These are phyloP conservation scores for Cephus sareptanus DNA, from an alignment of 2,888 invertebrate genomes.

Conservation along the genomic window DNA sequence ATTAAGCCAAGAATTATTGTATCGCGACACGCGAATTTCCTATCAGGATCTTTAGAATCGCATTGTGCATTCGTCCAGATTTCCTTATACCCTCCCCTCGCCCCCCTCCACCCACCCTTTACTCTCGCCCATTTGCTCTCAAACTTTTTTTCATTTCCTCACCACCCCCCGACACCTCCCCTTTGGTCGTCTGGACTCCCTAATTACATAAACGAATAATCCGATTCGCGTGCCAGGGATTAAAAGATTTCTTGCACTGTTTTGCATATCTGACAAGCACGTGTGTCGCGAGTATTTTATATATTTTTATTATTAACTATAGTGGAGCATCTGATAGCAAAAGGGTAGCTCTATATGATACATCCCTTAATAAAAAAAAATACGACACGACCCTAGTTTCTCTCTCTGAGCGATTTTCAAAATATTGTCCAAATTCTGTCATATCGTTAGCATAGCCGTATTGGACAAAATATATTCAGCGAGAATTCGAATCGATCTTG, in stretches of 20 bases:
- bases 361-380: not conserved
- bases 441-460: too few relatives aligned
- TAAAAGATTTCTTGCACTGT: not conserved
- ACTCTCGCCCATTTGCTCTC: not conserved
- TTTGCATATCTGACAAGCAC: not conserved
- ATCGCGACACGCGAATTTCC: constrained; percentile 11
- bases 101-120: not conserved
- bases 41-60: not conserved
- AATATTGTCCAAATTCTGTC: too few relatives aligned
- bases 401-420: too few relatives aligned
- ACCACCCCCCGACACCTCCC: not conserved
- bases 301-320: not conserved
- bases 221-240: not conserved
- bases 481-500: too few relatives aligned
- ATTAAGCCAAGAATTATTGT: constrained; percentile 1
- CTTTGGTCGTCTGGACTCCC: not conserved
- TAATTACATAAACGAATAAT: not conserved
- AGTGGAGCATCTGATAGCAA: not conserved
- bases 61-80: not conserved
- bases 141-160: not conserved
- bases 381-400: too few relatives aligned
- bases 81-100: not conserved
- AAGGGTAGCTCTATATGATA: not conserved
- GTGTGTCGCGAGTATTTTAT: too few relatives aligned
- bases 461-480: too few relatives aligned